phyloP scores from a whole-genome alignment of 2,113 vertebrate species.

The Calonectris borealis region DNA sequence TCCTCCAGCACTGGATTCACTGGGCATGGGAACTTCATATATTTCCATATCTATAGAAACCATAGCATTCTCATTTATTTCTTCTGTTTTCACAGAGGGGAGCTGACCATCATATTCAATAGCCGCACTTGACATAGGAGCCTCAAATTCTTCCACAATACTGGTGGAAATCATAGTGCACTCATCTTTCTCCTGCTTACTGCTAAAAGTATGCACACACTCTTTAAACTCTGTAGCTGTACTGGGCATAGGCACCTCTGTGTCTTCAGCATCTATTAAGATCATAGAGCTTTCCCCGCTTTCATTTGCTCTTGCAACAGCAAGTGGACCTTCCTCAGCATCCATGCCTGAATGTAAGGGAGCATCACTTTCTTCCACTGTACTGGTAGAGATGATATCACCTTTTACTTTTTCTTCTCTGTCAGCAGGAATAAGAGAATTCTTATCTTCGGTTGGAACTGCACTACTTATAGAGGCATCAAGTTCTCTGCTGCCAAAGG shows the following conservation, averaged over 20 bases:
- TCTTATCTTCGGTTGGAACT: background rate
- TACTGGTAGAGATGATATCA: slow-evolving; percentile 73
- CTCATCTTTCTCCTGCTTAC: slow-evolving; percentile 71
- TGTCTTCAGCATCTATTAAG: slow-evolving; percentile 19
- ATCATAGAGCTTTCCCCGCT: background rate
- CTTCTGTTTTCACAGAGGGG: background rate
- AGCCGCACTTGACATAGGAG: slow-evolving; percentile 70
- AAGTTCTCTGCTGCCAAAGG: background rate
- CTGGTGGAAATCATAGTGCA: slow-evolving; percentile 78
- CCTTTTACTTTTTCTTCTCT: slow-evolving; percentile 22
- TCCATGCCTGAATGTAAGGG: background rate
- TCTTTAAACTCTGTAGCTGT: slow-evolving; percentile 60
- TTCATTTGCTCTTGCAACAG: background rate
- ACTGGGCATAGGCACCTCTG: slow-evolving; percentile 76
- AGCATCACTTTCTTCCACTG: background rate
- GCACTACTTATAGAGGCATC: slow-evolving; percentile 35
- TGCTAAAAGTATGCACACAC: background rate
- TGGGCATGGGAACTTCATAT: slow-evolving; percentile 69
- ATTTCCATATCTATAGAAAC: slow-evolving; percentile 18
- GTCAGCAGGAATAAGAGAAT: background rate
- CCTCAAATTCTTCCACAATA: slow-evolving; percentile 72
- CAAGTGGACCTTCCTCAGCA: background rate
- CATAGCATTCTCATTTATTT: background rate
- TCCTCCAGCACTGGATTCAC: slow-evolving; percentile 53
- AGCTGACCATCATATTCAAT: slow-evolving; percentile 3